These are phyloP conservation scores for Acheta domesticus DNA, from an alignment of 2,888 invertebrate species.

Conservation along the genomic window DNA sequence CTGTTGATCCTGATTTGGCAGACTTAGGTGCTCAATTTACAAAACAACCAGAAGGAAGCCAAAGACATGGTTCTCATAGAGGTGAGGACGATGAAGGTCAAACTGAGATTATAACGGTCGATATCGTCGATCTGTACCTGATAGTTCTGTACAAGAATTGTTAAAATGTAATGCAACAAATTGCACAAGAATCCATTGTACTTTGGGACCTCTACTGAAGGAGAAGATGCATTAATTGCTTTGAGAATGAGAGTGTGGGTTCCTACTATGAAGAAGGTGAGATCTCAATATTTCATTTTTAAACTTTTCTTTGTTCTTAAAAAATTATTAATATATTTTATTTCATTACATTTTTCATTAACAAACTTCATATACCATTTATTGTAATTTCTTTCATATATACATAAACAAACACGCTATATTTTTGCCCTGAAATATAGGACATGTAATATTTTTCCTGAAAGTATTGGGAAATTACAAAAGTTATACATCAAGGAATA, in stretches of 20 bases:
- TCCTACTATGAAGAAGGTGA: constrained; percentile 75
- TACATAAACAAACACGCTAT: too few species aligned
- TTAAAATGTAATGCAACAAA: neutral
- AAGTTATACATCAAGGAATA: too few species aligned
- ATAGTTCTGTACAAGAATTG: neutral
- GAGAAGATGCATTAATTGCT: neutral
- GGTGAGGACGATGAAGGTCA: neutral
- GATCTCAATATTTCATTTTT: constrained; percentile 33
- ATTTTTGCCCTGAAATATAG: too few species aligned
- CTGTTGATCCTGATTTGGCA: neutral
- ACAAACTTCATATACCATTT: too few species aligned
- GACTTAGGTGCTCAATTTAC: neutral
- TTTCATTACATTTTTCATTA: too few species aligned
- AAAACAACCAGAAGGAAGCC: neutral
- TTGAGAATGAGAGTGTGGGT: constrained; percentile 62
- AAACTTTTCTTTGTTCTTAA: too few species aligned
- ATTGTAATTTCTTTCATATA: too few species aligned
- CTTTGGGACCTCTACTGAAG: neutral
- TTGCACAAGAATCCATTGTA: constrained; percentile 1
- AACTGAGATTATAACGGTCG: neutral
- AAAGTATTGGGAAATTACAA: too few species aligned
- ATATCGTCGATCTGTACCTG: neutral
- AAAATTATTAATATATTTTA: too few species aligned
- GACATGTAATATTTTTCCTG: too few species aligned
- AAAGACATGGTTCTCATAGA: neutral